Conservation (phyloP, 2,797 vertebrate species). For the Danionella dracula region DNA sequence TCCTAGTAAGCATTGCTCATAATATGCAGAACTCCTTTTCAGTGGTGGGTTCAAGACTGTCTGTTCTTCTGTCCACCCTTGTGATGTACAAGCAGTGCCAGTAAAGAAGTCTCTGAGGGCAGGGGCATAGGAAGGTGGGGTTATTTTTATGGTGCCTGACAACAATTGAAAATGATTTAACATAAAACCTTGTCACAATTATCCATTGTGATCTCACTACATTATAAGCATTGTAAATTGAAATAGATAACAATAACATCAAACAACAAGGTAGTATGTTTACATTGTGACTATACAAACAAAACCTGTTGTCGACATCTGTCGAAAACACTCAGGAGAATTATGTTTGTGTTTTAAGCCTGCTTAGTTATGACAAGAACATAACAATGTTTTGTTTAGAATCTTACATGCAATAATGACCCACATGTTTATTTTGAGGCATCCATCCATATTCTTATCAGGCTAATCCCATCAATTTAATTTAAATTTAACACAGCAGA, state of each 20-base stretch:
- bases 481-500: too few relatives aligned
- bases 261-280: constrained; percentile 22
- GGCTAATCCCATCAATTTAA: too few relatives aligned
- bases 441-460: too few relatives aligned
- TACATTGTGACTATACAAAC: too few relatives aligned
- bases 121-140: background rate
- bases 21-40: constrained; percentile 64
- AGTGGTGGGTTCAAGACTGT: constrained; percentile 32
- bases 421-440: too few relatives aligned
- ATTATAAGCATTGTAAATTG: constrained; percentile 23
- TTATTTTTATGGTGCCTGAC: constrained; percentile 49
- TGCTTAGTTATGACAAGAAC: too few relatives aligned
- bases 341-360: too few relatives aligned
- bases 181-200: constrained; percentile 37
- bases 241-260: constrained; percentile 37
- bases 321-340: too few relatives aligned
- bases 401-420: too few relatives aligned
- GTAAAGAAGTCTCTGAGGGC: constrained; percentile 30
- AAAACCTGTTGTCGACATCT: too few relatives aligned
- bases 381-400: too few relatives aligned
- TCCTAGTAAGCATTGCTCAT: constrained; percentile 46
- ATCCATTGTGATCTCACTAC: constrained; percentile 31
- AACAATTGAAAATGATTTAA: constrained; percentile 50
- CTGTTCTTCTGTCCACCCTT: constrained; percentile 39
- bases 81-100: constrained; percentile 34